Evolutionary conservation across 2,888 invertebrate genomes (phyloP), one percentile per base, ranked within the genome.

Genomic region (Polietes domitor): DNA sequence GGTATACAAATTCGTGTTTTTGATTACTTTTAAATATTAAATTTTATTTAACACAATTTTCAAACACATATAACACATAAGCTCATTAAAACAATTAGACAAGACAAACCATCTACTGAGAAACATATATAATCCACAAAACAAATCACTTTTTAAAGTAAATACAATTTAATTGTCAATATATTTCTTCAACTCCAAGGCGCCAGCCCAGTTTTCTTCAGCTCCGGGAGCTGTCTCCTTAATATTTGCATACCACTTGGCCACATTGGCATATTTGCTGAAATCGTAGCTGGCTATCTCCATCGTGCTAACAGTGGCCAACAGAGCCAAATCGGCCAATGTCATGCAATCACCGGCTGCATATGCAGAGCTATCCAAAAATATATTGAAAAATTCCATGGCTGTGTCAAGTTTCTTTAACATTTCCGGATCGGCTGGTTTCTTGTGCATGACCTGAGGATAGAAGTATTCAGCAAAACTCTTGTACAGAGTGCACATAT

Each of bases 251-350:
- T 92, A 92, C 95, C 95, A 95, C 92, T 93, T 95, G 71, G 92
- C 90, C 70, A 96, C 93, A 88, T 96, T 96, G 50, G 94, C 91
- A 92, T 94, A 96, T 87, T 94, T 94, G 87, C 93, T 93, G 83
- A 96, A 89, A 90, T 96, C 96, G 78, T 94, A 93, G 3, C 93
- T 93, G n/a, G 94, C 91, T 53, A 94, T 95, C 87, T 95, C 96
- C 83, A 94, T 93, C 81, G 95, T 95, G 53, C 96, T 94, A 12
- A 96, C 93, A 2, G 94, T 94, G 5, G 95, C 94, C 26, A 95
- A 92, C 26, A 97, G 89, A 28, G 94, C 92, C 43, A 96, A 93
- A 91, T 97, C 97, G 2, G 97, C 97, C n/a, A 97, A 90, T 1
- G 97, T 96, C 70, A 96, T 91, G 85, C 93, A 92, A 83, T 94